A percentile compares a stretch with the other conserved stretches of the same genome.
phyloP scores from a whole-genome alignment of 2,113 vertebrate genomes.

The Pachyramphus minor region DNA sequence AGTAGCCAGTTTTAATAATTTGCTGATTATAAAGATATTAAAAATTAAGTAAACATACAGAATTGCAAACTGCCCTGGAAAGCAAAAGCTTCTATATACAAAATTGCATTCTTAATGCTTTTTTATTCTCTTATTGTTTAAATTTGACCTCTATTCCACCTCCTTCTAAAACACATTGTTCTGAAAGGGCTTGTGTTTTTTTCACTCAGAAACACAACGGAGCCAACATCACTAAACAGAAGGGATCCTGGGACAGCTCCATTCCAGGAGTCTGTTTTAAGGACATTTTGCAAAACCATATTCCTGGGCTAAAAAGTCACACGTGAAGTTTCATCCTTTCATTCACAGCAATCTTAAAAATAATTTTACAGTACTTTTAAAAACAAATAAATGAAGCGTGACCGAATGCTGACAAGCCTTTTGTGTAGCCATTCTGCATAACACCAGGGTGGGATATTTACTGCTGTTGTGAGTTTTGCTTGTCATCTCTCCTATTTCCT shows the following conservation, averaged over 20 bases:
- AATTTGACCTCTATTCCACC: slow-evolving; percentile 38
- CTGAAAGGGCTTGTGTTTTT: neutral
- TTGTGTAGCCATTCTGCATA: neutral
- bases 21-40: neutral
- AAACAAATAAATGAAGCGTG: neutral
- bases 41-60: neutral
- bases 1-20: neutral
- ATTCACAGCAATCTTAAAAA: neutral
- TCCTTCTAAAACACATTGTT: neutral
- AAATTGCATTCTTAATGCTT: neutral
- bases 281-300: neutral
- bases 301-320: neutral
- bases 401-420: neutral
- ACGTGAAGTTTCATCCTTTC: neutral
- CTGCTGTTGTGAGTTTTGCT: neutral
- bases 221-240: neutral
- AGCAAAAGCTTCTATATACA: neutral
- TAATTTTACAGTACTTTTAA: neutral
- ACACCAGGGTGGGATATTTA: neutral
- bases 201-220: neutral
- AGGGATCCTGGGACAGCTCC: neutral
- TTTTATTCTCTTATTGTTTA: neutral
- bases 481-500: neutral
- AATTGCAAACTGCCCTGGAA: neutral
- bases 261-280: neutral